These are phyloP conservation scores for Plebejus melissa DNA, from an alignment of 2,888 invertebrate species.

Conservation along the genomic window DNA sequence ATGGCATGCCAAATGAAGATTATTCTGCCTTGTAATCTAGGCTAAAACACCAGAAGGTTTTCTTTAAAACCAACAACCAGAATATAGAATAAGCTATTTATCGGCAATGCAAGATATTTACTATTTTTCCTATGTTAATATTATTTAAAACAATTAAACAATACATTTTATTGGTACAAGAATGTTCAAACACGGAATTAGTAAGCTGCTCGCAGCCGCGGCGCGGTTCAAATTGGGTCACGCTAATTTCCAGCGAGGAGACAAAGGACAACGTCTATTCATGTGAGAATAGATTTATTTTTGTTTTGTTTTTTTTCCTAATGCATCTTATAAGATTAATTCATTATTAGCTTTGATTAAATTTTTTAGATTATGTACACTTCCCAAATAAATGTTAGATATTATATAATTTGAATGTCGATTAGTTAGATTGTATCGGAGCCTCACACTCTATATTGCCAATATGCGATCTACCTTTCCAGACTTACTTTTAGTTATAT, in stretches of 20 bases:
- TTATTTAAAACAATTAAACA: constrained; percentile 2
- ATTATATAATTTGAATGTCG: no score
- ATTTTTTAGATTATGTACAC: not conserved
- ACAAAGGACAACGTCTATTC: constrained; percentile 21
- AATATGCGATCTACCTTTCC: no score
- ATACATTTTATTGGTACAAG: constrained; percentile 15
- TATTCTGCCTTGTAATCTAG: no score
- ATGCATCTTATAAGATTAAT: not conserved
- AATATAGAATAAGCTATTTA: no score
- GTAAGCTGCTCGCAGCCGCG: constrained; percentile 10
- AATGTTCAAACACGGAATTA: constrained; percentile 9
- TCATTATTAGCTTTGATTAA: not conserved
- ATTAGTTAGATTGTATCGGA: no score
- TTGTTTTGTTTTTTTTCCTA: not conserved
- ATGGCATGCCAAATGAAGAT: no score
- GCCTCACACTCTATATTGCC: no score
- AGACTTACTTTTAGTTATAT: no score
- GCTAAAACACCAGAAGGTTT: no score
- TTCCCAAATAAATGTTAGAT: no score
- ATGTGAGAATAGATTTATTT: constrained; percentile 6
- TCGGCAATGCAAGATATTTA: not conserved
- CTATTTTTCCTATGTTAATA: not conserved
- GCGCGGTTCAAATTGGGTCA: constrained; percentile 22
- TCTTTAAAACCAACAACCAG: no score
- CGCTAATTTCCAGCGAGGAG: constrained; percentile 21